Base-by-base conservation (phyloP, 2,888 invertebrate species). In the Tetrapedia diversipes region DNA sequence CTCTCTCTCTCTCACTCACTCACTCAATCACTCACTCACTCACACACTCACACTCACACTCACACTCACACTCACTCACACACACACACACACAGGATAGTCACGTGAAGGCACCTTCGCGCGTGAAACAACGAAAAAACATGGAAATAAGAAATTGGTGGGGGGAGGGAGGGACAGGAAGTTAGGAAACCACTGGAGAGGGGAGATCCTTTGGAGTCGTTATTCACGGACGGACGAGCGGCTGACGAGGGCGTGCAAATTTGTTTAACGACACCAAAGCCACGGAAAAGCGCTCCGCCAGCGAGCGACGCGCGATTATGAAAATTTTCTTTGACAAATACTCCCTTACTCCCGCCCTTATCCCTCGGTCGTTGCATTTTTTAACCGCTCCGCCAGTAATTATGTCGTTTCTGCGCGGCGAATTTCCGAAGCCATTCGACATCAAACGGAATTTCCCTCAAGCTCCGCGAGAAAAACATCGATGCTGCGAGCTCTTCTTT, bases 211-310 rank as follows among this genome's bases (percentile, higher is more conserved):
- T 70, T 80, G 81, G 79, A 65, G 71, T 73, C 56, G 81, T 76
- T 65, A 66, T 79, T 90, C 82, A 89, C 90, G 89, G 91, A 68
- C 88, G 89, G 89, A 85, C 88, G 89, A 87, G 82, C 89, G 80
- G 84, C 87, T 91, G 91, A 91, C 91, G 86, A 88, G 90, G 86
- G 88, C 87, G 89, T 85, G 86, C 76, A 90, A 91, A 91, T 91
- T 91, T 89, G 90, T 90, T 90, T 91, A 91, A 91, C 90, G 90
- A 90, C 86, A 87, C 79, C 87, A 86, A 86, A 86, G 87, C 82
- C 76, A 81, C 82, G 87, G 86, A 86, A 82, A 88, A 87, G 84
- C 85, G 72, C 77, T 71, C 71, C 66, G 72, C 72, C 67, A 60
- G 65, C 71, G 47, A 72, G 78, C 85, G 75, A 56, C 79, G 84